Evolutionary conservation across 2,797 vertebrate species (phyloP), one percentile per base, ranked within the genome.

Genomic region (Astyanax mexicanus): DNA sequence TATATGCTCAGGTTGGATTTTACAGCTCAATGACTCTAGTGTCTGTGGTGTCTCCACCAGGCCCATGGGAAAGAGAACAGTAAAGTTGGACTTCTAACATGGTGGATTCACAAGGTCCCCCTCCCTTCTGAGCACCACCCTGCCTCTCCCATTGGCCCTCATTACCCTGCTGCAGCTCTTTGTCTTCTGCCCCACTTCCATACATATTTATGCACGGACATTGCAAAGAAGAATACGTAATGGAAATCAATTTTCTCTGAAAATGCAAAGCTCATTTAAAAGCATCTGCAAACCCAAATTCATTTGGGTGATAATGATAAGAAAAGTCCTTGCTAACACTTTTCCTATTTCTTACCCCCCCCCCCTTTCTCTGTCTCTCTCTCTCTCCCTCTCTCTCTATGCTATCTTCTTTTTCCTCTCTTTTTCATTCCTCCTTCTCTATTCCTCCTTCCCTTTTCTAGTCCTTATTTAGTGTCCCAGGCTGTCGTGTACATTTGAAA

Each of bases 191-290:
- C 71, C 75, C 37, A 29, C 61, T 67, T 82, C 66, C 80, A 84
- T 84, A 82, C 83, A 84, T 84, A 84, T 84, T 82, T 82, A 84
- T 84, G 76, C 76, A 77, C 6, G 81, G 80, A 80, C 83, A 74
- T 64, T 9, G 78, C 40, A 65, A 86, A 83, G 77, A 75, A 77
- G 81, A 89, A 86, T 85, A 78, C 80, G 86, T 82, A 92, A 90
- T 80, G 81, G 88, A 92, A 93, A 93, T 94, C 93, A 91, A 91
- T 91, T 92, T 88, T 81, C 77, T 3, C 11, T 82, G 82, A 75
- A 90, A 91, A 92, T 89, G 88, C 90, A 91, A 91, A 91, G 91
- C 92, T 93, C 92, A 93, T 92, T 94, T 93, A 92, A 91, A 92
- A 88, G 87, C 86, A 88, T 90, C 85, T 81, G 78, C 81, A 84